Percentiles rank a stretch among this genome's conserved stretches.
phyloP scores from a whole-genome alignment of 2,888 invertebrate genomes.

The Trachelus iudaicus region DNA sequence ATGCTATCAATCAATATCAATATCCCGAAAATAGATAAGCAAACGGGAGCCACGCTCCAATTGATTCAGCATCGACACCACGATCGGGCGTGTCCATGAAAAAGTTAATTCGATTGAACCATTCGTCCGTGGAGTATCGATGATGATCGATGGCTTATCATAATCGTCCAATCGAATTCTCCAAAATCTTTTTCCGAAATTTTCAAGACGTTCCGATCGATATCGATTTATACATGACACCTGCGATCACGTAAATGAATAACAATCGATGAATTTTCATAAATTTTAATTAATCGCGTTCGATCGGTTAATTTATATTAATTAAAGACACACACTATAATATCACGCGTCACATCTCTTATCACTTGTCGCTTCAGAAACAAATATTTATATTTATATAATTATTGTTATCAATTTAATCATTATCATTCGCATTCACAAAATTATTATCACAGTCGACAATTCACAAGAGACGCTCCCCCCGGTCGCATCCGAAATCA shows the following conservation, averaged over 20 bases:
- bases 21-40: background rate
- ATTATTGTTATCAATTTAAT: background rate
- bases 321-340: background rate
- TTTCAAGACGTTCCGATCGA: background rate
- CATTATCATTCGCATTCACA: too few relatives aligned
- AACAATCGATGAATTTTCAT: background rate
- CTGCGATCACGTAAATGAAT: background rate
- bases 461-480: background rate
- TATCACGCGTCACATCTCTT: too few relatives aligned
- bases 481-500: background rate
- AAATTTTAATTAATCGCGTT: background rate
- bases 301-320: background rate
- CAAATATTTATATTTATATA: too few relatives aligned
- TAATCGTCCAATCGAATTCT: too few relatives aligned
- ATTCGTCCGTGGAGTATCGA: too few relatives aligned
- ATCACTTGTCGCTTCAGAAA: background rate
- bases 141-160: too few relatives aligned
- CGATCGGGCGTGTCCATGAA: background rate
- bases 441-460: background rate
- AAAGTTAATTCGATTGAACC: too few relatives aligned
- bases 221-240: background rate
- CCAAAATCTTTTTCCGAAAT: background rate
- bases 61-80: background rate
- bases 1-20: background rate
- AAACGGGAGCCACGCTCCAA: background rate